Evolutionary conservation across 1,140 invertebrate genomes (phyloP).

Genomic region (Drosophila orena): DNA sequence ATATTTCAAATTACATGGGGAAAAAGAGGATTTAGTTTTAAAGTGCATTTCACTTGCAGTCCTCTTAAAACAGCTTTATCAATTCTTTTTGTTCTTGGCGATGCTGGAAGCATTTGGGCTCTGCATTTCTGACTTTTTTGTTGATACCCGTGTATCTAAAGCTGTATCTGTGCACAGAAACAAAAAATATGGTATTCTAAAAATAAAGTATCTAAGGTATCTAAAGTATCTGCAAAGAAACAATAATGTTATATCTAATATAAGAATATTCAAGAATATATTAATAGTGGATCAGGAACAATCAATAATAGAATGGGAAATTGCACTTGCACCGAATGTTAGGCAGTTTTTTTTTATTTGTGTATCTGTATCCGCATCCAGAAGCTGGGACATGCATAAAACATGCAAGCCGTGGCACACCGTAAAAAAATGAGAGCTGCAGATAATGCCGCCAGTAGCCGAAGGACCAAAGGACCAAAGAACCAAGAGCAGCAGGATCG

Average conservation of each 20-base stretch:
- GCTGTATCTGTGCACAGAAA: background rate
- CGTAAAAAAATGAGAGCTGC: conserved; percentile 23
- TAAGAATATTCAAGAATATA: background rate
- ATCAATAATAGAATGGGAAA: no score
- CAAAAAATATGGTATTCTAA: background rate
- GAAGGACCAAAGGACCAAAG: conserved; percentile 26
- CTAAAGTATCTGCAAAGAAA: no score
- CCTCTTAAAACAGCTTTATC: background rate
- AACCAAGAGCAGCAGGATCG: conserved; percentile 35
- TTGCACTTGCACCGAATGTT: background rate
- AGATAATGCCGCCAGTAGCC: conserved; percentile 46
- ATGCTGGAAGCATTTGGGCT: conserved; percentile 25
- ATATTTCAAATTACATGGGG: no score
- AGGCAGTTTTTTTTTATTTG: background rate
- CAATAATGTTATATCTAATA: background rate
- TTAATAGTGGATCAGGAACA: no score
- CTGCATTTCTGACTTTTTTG: conserved; percentile 1
- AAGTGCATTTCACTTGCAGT: background rate
- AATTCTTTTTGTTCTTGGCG: background rate
- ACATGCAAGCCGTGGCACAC: conserved; percentile 44
- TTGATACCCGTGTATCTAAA: background rate
- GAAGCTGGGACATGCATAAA: conserved; percentile 64
- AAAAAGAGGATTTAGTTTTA: background rate
- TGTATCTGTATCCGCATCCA: conserved; percentile 31
- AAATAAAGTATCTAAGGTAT: no score